A percentile compares a stretch with the other conserved stretches of the same genome.
phyloP scores from a whole-genome alignment of 2,113 vertebrate genomes.

The Hiodon alosoides region DNA sequence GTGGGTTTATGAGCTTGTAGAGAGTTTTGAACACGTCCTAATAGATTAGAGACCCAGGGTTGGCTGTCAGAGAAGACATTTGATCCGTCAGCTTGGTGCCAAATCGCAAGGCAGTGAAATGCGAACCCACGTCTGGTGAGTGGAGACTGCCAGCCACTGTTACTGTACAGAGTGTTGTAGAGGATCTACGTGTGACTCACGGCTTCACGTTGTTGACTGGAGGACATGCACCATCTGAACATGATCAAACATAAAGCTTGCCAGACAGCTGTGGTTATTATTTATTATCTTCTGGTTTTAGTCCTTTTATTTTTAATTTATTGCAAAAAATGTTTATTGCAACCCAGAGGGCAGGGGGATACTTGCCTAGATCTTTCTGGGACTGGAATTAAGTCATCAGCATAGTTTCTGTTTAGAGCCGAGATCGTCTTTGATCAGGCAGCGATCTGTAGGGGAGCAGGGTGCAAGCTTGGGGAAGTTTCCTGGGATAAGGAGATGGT shows the following conservation, averaged over 20 bases:
- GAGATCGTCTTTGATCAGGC: too few species aligned
- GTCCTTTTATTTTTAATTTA: not conserved
- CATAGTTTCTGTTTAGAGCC: too few species aligned
- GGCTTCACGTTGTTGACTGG: too few species aligned
- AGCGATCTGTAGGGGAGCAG: too few species aligned
- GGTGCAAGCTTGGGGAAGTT: too few species aligned
- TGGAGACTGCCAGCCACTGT: not conserved
- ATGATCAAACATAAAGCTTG: not conserved
- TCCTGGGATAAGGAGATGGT: too few species aligned
- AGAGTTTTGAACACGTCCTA: not conserved
- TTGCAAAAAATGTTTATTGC: too few species aligned
- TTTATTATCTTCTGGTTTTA: not conserved
- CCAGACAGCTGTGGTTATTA: not conserved
- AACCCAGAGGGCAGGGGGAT: too few species aligned
- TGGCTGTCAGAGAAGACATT: not conserved
- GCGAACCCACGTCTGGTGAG: conserved; percentile 7
- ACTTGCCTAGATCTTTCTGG: too few species aligned
- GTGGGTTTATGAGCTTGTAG: not conserved
- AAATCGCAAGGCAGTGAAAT: not conserved
- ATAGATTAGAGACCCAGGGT: not conserved
- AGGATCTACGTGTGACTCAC: not conserved
- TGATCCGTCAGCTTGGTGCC: conserved; percentile 3
- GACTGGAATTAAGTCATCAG: too few species aligned
- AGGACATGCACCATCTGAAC: not conserved
- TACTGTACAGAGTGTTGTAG: not conserved